Evolutionary conservation across 2,888 invertebrate genomes (phyloP), one percentile per base, ranked within the genome.

Genomic region (Callyntrura guangdongensis): DNA sequence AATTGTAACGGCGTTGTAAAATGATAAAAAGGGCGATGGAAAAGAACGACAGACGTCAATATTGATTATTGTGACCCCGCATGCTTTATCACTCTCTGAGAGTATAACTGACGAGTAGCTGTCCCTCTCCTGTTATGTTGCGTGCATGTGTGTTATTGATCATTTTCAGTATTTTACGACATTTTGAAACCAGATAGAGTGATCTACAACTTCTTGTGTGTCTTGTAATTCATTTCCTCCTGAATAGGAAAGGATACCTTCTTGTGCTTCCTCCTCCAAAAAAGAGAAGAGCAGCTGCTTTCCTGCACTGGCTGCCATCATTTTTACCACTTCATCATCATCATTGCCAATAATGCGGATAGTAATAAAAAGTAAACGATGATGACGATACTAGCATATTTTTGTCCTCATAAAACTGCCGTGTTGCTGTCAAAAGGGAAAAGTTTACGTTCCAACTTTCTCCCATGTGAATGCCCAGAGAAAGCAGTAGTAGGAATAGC

Each of bases 391-490:
- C 12, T n/a, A 49, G n/a, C 12, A 12, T 22, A 77, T 77, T 77
- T 49, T 6, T 36, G 36, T 36, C 81, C 9, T 81, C 9, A 59
- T 5, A 81, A 81, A 36, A 36, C 36, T 36, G 36, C 6, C 36
- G 36, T 36, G 36, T 36, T 2, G 36, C 12, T 17, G 36, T 61
- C 81, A 82, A 82, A 61, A 61, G 47, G 22, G 47, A 64, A 82
- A 64, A 82, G 20, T 45, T 17, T 45, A 64, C 20, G 20, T 45
- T 36, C 12, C 56, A 79, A 59, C 79, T 79, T 79, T 82, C 61
- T 82, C 61, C 45, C 0, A 36, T 81, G 6, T 81, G 12, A 61
- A 4, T 36, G 2, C 47, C 12, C n/a, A 47, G n/a, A 64, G 9
- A 6, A 72, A n/a, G 17, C n/a, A 5, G 14, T 53, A 56, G 53